phyloP scores from a whole-genome alignment of 2,113 vertebrate genomes.

The Hystrix brachyura region DNA sequence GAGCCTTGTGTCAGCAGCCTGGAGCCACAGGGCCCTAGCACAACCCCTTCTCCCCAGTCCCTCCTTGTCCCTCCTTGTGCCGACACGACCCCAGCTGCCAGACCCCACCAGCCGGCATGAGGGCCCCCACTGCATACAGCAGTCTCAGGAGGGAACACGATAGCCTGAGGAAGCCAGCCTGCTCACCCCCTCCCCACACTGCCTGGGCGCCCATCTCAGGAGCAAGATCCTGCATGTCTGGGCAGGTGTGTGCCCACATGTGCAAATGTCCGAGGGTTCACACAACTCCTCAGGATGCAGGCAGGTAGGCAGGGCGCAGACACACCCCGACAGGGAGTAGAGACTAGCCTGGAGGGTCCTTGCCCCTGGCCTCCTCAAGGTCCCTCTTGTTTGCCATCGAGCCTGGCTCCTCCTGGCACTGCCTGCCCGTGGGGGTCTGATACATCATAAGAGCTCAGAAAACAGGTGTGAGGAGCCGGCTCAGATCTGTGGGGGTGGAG shows the following conservation, averaged over 20 bases:
- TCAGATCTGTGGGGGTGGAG: constrained; percentile 33
- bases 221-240: neutral
- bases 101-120: neutral
- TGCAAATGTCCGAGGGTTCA: no score
- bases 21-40: neutral
- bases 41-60: neutral
- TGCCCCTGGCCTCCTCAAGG: neutral
- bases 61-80: accelerated
- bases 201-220: neutral
- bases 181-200: neutral
- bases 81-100: neutral
- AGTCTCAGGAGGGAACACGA: accelerated
- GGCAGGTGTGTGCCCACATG: neutral
- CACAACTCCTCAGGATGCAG: neutral
- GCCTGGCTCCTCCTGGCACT: neutral
- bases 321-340: accelerated
- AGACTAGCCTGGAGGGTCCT: neutral
- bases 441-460: neutral
- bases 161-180: no score
- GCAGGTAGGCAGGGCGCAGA: accelerated
- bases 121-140: neutral
- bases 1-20: neutral
- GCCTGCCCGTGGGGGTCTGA: neutral
- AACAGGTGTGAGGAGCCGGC: constrained; percentile 32
- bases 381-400: neutral